A percentile compares a stretch with the other conserved stretches of the same genome.
These are phyloP conservation scores for Lampris incognitus DNA, from an alignment of 2,113 vertebrate genomes.

Conservation along the genomic window DNA sequence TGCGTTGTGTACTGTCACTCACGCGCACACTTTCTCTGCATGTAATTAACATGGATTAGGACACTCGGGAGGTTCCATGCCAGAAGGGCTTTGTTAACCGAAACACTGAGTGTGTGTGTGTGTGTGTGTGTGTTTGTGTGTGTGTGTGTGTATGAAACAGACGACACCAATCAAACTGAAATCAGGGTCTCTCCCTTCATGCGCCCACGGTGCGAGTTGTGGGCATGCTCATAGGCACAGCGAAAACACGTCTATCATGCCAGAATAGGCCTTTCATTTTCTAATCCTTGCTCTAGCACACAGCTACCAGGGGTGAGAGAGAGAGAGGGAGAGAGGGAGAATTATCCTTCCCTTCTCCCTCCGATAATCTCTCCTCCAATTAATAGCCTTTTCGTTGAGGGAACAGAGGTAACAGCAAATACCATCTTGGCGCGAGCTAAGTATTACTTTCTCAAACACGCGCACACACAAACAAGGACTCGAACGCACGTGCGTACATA, in stretches of 20 bases:
- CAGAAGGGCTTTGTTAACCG: slow-evolving; percentile 57
- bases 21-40: slow-evolving; percentile 50
- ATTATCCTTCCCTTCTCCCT: slow-evolving; percentile 45
- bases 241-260: slow-evolving; percentile 27
- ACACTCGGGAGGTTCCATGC: slow-evolving; percentile 40
- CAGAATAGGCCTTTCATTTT: slow-evolving; percentile 53
- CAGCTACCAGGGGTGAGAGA: slow-evolving; percentile 26
- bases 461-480: background rate
- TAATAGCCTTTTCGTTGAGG: slow-evolving; percentile 50
- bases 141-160: slow-evolving; percentile 22
- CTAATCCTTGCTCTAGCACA: slow-evolving; percentile 45
- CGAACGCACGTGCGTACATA: background rate
- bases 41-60: slow-evolving; percentile 74
- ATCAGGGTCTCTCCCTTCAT: slow-evolving; percentile 48
- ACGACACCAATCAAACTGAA: slow-evolving; percentile 69
- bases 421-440: background rate
- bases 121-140: background rate
- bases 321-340: slow-evolving; percentile 23
- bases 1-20: slow-evolving; percentile 45
- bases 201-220: background rate
- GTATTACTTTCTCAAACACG: slow-evolving; percentile 13
- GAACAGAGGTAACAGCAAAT: slow-evolving; percentile 48
- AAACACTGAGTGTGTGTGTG: slow-evolving; percentile 9
- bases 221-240: slow-evolving; percentile 5
- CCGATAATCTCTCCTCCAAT: slow-evolving; percentile 50